Base-by-base conservation (phyloP, 1,140 invertebrate species). In the Temnothorax nylanderi region DNA sequence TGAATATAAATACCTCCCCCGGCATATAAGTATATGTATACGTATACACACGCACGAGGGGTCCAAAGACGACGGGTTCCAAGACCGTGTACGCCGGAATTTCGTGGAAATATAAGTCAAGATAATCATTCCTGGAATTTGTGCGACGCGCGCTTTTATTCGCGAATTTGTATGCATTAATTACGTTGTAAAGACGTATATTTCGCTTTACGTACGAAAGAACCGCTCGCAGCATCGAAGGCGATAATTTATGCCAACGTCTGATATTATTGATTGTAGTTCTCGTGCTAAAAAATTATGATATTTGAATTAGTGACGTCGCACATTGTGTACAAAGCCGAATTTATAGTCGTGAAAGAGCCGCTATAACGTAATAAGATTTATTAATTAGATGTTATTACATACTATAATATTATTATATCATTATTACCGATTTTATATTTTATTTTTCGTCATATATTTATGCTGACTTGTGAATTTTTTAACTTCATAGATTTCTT, bases 101-200 rank as follows among this genome's bases (percentile, higher is more conserved):
- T 90, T 90, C 88, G 89, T 78, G 85, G 88, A 90, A 87, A 87
- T 78, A 87, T 89, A 87, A 89, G 64, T 90, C 67, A 85, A 65
- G 72, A 82, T 89, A 89, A 89, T 90, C 72, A 89, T 89, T 90
- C 72, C 26, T n/a, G 77, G 88, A 90, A 90, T 75, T 87, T 47
- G 44, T 77, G 44, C 26, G 62, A 67, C 44, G 32, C 11, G n/a
- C 32, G 62, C 37, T 69, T 81, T 69, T 69, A 71, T 75, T 32
- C 65, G 47, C 69, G 32, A 26, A 72, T 82, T 74, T 74, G 47
- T 74, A n/a, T 21, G 62, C 60, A 88, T 89, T 89, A 89, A 89
- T 89, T 71, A 77, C 69, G 16, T 34, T 62, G 41, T 54, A 69
- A 71, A 72, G 34, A 81, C 21, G 47, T 65, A 54, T 80, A 62